These are phyloP conservation scores for Trichogramma dendrolimi DNA, from an alignment of 2,888 invertebrate genomes.

Conservation along the genomic window DNA sequence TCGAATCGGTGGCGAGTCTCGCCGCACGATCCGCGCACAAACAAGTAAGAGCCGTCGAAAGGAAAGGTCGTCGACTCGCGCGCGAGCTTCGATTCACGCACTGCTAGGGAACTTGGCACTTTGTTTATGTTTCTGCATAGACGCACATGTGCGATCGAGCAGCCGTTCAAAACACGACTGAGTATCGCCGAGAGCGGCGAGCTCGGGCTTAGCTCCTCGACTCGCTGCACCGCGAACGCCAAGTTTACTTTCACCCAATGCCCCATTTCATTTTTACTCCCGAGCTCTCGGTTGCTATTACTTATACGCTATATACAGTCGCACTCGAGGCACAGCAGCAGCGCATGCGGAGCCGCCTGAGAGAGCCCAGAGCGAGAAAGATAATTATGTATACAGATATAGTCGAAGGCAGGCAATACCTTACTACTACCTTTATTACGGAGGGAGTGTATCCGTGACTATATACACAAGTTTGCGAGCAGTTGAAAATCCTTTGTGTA, in stretches of 20 bases:
- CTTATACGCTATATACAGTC: slow-evolving; percentile 10
- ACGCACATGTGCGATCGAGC: no score
- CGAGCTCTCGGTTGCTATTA: slow-evolving; percentile 30
- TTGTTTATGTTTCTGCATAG: no score
- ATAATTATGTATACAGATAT: no score
- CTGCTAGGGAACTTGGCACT: no score
- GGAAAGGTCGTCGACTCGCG: no score
- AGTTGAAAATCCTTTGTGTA: slow-evolving; percentile 14
- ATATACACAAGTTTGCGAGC: neutral
- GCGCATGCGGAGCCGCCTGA: slow-evolving; percentile 1
- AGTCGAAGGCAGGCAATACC: no score
- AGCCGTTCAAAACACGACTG: neutral
- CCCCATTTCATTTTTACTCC: slow-evolving; percentile 52
- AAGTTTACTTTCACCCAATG: slow-evolving; percentile 53
- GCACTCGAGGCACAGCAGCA: slow-evolving; percentile 18
- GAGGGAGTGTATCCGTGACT: neutral
- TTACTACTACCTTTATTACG: no score
- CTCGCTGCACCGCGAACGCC: slow-evolving; percentile 3
- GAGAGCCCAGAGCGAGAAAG: no score
- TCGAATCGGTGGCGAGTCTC: no score
- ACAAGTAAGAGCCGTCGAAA: no score
- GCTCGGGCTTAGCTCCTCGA: neutral
- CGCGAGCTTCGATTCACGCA: no score
- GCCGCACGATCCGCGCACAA: no score
- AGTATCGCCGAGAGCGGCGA: slow-evolving; percentile 22